Conservation (phyloP, 1,140 invertebrate genomes). For the Popillia japonica region DNA sequence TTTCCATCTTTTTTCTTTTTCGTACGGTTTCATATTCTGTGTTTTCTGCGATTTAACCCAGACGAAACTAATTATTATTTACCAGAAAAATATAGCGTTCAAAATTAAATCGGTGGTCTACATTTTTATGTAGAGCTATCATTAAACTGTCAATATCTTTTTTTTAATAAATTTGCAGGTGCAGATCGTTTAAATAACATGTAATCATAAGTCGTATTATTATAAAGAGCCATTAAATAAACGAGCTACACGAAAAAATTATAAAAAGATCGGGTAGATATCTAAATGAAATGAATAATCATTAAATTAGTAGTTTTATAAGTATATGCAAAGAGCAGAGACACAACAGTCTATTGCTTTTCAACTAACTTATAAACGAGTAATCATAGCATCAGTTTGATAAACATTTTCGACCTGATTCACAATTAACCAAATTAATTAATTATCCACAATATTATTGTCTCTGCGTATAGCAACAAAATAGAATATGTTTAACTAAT, state of each 20-base stretch:
- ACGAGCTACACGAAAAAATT: not conserved
- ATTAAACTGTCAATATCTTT: slow-evolving; percentile 15
- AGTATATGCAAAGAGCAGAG: no score
- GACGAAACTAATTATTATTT: slow-evolving; percentile 24
- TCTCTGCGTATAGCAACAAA: no score
- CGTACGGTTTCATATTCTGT: not conserved
- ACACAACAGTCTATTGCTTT: no score
- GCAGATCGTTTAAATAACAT: slow-evolving; percentile 31
- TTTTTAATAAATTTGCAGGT: slow-evolving; percentile 30
- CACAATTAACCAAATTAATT: no score
- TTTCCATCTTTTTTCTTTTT: not conserved
- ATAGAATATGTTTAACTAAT: no score
- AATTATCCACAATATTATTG: no score
- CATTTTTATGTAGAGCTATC: slow-evolving; percentile 21
- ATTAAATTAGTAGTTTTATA: slow-evolving; percentile 6
- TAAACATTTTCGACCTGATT: no score
- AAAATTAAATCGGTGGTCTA: slow-evolving; percentile 26
- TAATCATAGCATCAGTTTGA: no score
- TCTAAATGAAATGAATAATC: not conserved
- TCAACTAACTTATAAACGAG: no score
- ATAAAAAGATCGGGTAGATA: not conserved
- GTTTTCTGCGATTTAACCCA: slow-evolving; percentile 25
- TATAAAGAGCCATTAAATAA: not conserved
- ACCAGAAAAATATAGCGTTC: slow-evolving; percentile 27
- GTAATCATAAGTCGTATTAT: slow-evolving; percentile 20